A percentile compares a stretch with the other conserved stretches of the same genome.
These are phyloP conservation scores for Protula sp. DNA, from an alignment of 2,888 invertebrate genomes.

Conservation along the genomic window DNA sequence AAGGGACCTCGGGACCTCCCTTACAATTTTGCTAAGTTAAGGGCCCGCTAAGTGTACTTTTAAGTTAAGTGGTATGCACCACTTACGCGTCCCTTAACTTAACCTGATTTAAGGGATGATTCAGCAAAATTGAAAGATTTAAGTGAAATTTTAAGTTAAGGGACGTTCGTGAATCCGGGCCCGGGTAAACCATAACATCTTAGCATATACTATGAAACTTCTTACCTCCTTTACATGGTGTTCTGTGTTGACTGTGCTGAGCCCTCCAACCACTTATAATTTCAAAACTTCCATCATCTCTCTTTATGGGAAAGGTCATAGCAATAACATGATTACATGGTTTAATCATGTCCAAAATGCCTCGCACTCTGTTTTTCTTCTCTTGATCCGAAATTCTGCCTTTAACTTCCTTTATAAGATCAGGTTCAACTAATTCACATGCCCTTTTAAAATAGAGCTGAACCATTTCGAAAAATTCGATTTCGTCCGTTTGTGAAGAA, in stretches of 20 bases:
- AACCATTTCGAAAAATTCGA: constrained; percentile 58
- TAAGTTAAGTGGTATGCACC: no score
- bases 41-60: no score
- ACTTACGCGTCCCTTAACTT: no score
- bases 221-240: constrained; percentile 97
- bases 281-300: constrained; percentile 96
- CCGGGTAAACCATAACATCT: no score
- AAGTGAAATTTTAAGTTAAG: no score
- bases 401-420: constrained; percentile 78
- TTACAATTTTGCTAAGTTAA: no score
- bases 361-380: constrained; percentile 62
- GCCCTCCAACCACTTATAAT: constrained; percentile 94
- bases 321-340: constrained; percentile 86
- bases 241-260: constrained; percentile 94
- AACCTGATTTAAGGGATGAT: no score
- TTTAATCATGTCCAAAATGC: constrained; percentile 93
- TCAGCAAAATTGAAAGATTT: no score
- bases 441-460: constrained; percentile 98
- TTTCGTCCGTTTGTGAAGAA: no score
- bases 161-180: no score
- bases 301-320: constrained; percentile 85
- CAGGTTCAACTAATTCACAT: constrained; percentile 74
- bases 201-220: no score
- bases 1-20: no score
- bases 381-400: constrained; percentile 55